Base-by-base conservation (phyloP, 53 echinoderm and acorn worm genomes). In the Holothuria leucospilota region DNA sequence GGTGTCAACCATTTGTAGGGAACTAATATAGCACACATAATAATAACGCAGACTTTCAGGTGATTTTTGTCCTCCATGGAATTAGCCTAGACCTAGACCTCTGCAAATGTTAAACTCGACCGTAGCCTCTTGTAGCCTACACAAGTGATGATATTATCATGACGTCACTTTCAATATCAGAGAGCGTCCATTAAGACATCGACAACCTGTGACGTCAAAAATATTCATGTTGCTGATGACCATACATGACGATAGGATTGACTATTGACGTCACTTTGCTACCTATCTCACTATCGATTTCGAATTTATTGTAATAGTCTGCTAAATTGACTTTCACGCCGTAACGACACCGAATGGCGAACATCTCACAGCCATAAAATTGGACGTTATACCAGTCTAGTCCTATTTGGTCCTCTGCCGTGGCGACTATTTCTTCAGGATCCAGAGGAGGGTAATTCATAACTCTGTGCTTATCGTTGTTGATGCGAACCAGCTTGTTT, bases 321-420 rank as follows among this genome's bases (percentile, higher is more conserved):
- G 89, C 79, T 27, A 95, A 78, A 82, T 99, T 95, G 24, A 99
- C 95, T 77, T 99, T 99, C 8, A 99, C 81, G 2, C 99, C 99
- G 66, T 92, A 99, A 5, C 99, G 88, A 72, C 99, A 99, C 16
- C 95, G 84, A 29, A 99, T 90, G 29, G 89, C 92, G 78, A 99
- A 99, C 95, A 95, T 95, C 62, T 99, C 95, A 59, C 99, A 99
- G 0, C 99, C 99, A 62, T 92, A 99, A 26, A 93, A 93, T 81
- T 99, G 99, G 59, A 95, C 89, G 60, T 93, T 99, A 46, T 95
- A 99, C 99, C 99, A 99, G 64, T 99, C 99, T 65, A 99, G 30
- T 7, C 99, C 99, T 11, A 95, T 71, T 56, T 99, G 93, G 62
- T 92, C 93, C 49, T 92, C 78, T 8, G 99, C 99, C 0, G 93